A percentile compares a stretch with the other conserved stretches of the same genome.
phyloP scores from a whole-genome alignment of 2,113 vertebrate species.

The Aythya baeri region DNA sequence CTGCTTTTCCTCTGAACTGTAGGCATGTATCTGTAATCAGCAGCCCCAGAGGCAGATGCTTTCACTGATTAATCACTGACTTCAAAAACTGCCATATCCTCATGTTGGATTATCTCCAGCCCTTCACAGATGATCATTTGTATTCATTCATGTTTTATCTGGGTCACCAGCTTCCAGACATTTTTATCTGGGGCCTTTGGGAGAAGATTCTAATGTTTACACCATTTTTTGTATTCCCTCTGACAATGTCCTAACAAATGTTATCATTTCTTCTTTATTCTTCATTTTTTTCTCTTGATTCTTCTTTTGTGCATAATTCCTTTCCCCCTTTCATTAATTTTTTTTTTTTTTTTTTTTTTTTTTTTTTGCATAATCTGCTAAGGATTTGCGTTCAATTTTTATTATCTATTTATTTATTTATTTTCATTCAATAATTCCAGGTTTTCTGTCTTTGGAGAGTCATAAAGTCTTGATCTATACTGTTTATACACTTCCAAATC shows the following conservation, averaged over 20 bases:
- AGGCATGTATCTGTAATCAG: background rate
- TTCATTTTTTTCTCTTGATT: accelerated
- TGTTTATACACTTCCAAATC: background rate
- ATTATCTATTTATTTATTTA: background rate
- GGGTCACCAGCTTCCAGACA: background rate
- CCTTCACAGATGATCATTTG: background rate
- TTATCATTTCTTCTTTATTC: background rate
- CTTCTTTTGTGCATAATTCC: background rate
- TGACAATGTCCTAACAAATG: background rate
- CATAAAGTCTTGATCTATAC: background rate
- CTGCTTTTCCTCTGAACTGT: background rate
- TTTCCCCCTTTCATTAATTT: background rate
- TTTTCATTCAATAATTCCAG: background rate
- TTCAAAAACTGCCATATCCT: background rate
- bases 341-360: background rate
- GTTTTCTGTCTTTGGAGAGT: background rate
- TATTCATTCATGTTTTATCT: background rate
- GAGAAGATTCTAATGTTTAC: background rate
- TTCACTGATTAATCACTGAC: background rate
- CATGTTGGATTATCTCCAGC: background rate
- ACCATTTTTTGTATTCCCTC: background rate
- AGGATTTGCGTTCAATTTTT: background rate
- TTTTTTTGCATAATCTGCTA: background rate
- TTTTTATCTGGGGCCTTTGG: background rate
- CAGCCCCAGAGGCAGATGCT: background rate